phyloP scores from a whole-genome alignment of 2,888 invertebrate genomes.

The Leucophenga maculata region DNA sequence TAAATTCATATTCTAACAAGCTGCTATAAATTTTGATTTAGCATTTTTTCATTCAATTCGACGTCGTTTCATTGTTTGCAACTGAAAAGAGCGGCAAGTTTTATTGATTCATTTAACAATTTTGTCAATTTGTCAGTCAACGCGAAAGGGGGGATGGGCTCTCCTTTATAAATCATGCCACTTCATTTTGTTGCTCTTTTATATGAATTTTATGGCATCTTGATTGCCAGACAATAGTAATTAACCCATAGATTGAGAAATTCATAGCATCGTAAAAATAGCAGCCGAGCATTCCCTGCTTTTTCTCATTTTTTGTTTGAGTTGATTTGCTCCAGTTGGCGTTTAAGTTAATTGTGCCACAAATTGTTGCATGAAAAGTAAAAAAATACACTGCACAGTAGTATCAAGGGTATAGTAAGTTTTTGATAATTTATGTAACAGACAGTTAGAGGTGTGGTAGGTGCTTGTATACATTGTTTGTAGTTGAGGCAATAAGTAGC shows the following conservation, averaged over 20 bases:
- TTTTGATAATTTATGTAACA: no score
- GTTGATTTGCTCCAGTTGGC: constrained; percentile 3
- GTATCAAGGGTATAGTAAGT: no score
- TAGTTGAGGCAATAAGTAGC: no score
- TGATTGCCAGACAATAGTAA: constrained; percentile 61
- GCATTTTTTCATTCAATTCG: background rate
- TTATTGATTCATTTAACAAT: constrained; percentile 20
- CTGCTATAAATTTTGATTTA: constrained; percentile 18
- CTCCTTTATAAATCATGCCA: constrained; percentile 5
- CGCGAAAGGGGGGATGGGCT: no score
- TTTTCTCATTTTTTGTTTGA: background rate
- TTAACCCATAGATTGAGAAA: constrained; percentile 61
- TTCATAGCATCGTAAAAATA: constrained; percentile 40
- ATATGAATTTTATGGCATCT: constrained; percentile 19
- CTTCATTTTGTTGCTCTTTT: constrained; percentile 6
- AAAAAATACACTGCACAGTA: no score
- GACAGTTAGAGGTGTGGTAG: no score
- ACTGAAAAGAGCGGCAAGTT: background rate
- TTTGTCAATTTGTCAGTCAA: constrained; percentile 20
- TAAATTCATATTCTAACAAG: background rate
- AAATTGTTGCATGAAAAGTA: background rate
- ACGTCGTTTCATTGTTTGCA: background rate
- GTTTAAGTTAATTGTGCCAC: constrained; percentile 12
- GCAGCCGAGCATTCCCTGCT: background rate
- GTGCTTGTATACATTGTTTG: no score